Evolutionary conservation across 2,113 vertebrate species (phyloP), one percentile per base, ranked within the genome.

Genomic region (Cyanoliseus patagonus): DNA sequence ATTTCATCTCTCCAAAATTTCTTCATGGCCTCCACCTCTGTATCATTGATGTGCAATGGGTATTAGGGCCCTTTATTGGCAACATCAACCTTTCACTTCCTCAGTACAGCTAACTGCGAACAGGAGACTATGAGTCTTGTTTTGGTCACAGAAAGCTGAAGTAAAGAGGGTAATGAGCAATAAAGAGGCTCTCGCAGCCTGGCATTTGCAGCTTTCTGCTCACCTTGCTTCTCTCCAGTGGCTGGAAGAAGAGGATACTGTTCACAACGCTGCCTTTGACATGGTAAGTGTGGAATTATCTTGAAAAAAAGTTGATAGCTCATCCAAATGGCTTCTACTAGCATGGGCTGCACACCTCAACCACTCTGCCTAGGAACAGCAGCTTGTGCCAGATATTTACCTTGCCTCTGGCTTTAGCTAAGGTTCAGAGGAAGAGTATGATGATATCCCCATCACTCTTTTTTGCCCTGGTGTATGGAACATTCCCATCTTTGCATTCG

Each of bases 21-120:
- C 59, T 88, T 86, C 44, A 51, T 66, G 73, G 53, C 37, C 24
- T 81, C 53, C 53, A 69, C 80, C 72, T 79, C 91, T 83, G n/a
- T 61, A 74, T 62, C 76, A 46, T 5, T 90, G 84, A 73, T 49
- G n/a, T 78, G 77, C 41, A 64, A 2, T 28, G 14, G 78, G 13
- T 53, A 35, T 92, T 49, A 66, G 19, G 35, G 70, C 5, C 17
- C 61, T 84, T 82, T 94, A 86, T 55, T 66, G 53, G 53, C 41
- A 94, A 70, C 49, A 86, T 81, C 82, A 91, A 25, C 82, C 35
- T 95, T 90, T 90, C 57, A 75, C 61, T 78, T 87, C 49, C 62
- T 68, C 92, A 79, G 62, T 61, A 85, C 85, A 82, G 23, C 42
- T 93, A 72, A 64, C 47, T 0, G 15, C 9, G 27, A 86, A 84